Evolutionary conservation across 1,140 invertebrate species (phyloP).

Genomic region (Formica exsecta): DNA sequence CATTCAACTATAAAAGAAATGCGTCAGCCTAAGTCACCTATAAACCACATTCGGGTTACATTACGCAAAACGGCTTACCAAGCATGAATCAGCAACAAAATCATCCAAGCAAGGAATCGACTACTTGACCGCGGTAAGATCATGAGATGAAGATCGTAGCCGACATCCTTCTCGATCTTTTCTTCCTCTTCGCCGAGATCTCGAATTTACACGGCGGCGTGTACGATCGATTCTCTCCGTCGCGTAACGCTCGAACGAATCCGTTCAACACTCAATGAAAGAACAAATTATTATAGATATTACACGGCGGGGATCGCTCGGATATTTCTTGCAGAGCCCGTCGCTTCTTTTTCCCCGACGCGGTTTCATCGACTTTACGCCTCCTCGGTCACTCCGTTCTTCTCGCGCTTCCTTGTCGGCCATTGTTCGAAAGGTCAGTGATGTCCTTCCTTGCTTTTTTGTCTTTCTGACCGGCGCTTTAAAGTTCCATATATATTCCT

Average conservation of each 20-base stretch:
- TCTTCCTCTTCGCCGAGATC: constrained; percentile 61
- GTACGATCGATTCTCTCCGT: constrained; percentile 68
- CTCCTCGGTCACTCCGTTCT: background rate
- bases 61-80: constrained; percentile 20
- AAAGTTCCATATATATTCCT: background rate
- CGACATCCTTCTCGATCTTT: background rate
- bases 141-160: background rate
- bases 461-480: background rate
- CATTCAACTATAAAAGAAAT: background rate
- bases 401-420: background rate
- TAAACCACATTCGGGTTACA: background rate
- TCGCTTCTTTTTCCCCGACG: constrained; percentile 35
- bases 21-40: background rate
- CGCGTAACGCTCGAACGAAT: constrained; percentile 63
- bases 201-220: constrained; percentile 70
- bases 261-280: constrained; percentile 54
- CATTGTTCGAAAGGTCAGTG: constrained; percentile 45
- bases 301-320: constrained; percentile 40
- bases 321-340: constrained; percentile 32
- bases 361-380: constrained; percentile 48
- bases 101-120: constrained; percentile 2
- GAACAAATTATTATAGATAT: constrained; percentile 60
- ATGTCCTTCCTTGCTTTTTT: background rate
- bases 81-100: constrained; percentile 26
- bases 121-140: constrained; percentile 17